Conservation (phyloP, 1,140 invertebrate genomes). For the Geopemphigus sp. region DNA sequence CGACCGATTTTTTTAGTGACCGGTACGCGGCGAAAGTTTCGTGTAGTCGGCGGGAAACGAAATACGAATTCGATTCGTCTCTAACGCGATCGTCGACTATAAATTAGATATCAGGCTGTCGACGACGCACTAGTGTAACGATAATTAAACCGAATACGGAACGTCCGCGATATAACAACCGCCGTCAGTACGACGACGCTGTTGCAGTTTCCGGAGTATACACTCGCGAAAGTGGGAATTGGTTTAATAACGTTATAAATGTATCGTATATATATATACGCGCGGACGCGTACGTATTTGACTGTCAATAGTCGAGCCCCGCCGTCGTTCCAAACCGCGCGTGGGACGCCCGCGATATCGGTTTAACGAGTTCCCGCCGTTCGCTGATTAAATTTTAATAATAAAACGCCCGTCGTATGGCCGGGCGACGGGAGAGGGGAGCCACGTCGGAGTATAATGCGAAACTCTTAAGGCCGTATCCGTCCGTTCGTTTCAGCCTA, state of each 20-base stretch:
- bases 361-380: not conserved
- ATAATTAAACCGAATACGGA: not conserved
- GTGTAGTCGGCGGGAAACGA: no score
- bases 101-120: not conserved
- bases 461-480: not conserved
- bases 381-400: slow-evolving; percentile 20
- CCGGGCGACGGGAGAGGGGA: not conserved
- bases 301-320: not conserved
- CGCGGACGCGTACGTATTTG: not conserved
- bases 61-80: not conserved
- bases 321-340: no score
- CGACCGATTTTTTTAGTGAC: no score
- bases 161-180: no score
- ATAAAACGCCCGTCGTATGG: not conserved
- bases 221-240: not conserved
- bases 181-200: not conserved
- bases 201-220: not conserved
- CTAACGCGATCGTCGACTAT: not conserved
- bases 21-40: no score
- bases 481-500: not conserved
- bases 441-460: no score
- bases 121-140: no score
- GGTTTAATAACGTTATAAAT: not conserved
- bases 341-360: not conserved
- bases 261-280: no score